A percentile compares a stretch with the other conserved stretches of the same genome.
Evolutionary conservation across 2,113 vertebrate species (phyloP).

Genomic region (Brachyhypopomus gauderio): DNA sequence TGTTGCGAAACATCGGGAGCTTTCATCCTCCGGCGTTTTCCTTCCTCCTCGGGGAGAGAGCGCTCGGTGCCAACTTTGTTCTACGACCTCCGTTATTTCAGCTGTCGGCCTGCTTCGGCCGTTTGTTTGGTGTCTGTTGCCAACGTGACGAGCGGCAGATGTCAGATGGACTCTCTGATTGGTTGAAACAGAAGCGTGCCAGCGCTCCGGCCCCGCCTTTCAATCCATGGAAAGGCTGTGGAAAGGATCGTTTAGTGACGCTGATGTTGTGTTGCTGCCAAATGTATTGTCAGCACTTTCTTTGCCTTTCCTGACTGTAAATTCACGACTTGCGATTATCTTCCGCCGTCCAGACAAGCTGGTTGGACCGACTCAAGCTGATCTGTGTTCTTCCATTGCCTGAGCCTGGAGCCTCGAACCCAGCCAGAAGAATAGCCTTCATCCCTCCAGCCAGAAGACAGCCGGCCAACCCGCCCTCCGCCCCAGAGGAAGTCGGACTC

Average conservation of each 20-base stretch:
- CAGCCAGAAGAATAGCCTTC: too few species aligned
- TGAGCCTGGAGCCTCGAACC: constrained; percentile 14
- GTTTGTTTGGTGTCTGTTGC: constrained; percentile 50
- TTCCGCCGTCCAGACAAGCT: background rate
- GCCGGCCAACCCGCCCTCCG: background rate
- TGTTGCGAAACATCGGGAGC: constrained; percentile 60
- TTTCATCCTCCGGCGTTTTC: constrained; percentile 55
- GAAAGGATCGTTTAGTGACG: background rate
- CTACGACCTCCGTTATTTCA: constrained; percentile 62
- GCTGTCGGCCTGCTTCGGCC: constrained; percentile 62
- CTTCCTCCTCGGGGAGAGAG: constrained; percentile 57
- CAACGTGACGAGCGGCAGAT: constrained; percentile 36
- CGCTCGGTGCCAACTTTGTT: constrained; percentile 71
- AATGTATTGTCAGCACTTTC: background rate
- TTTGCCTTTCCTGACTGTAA: background rate
- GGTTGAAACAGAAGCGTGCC: constrained; percentile 20
- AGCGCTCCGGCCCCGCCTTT: background rate
- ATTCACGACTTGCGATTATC: background rate
- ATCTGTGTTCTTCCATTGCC: background rate
- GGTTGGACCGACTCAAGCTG: background rate
- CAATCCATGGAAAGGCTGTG: background rate
- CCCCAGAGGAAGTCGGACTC: constrained; percentile 2
- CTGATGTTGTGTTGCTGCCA: background rate
- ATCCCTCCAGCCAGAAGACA: background rate
- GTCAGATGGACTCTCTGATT: background rate